Percentiles rank a stretch among this genome's conserved stretches.
Evolutionary conservation across 2,888 invertebrate species (phyloP).

Genomic region (Cataglyphis altisquamis): DNA sequence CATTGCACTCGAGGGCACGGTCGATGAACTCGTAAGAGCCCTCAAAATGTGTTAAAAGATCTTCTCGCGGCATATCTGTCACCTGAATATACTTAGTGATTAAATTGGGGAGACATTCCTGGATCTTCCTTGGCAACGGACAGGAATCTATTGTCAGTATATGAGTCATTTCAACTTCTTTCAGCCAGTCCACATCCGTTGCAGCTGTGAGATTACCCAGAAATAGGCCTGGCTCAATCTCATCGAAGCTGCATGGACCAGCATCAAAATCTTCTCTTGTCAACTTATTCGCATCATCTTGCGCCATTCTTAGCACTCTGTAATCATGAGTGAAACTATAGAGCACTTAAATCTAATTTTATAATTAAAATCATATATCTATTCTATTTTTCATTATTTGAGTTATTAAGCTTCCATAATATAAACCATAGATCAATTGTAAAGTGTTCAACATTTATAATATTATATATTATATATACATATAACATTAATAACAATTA

Average conservation of each 20-base stretch:
- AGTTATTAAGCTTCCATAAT: neutral
- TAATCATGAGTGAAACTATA: conserved; percentile 57
- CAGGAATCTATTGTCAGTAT: conserved; percentile 95
- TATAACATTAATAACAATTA: neutral
- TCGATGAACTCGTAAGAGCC: conserved; percentile 93
- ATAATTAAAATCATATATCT: neutral
- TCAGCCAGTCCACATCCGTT: conserved; percentile 90
- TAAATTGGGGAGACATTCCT: conserved; percentile 89
- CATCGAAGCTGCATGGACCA: conserved; percentile 88
- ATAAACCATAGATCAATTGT: neutral
- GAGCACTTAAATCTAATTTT: conserved; percentile 14
- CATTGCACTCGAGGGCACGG: conserved; percentile 88
- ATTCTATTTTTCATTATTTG: neutral
- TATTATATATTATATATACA: neutral
- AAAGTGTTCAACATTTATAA: neutral
- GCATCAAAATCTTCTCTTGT: conserved; percentile 87
- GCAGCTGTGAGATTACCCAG: conserved; percentile 93
- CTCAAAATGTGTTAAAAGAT: conserved; percentile 93
- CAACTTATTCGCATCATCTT: conserved; percentile 68
- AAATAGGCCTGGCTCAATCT: conserved; percentile 88
- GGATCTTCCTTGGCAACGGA: conserved; percentile 92
- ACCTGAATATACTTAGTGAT: conserved; percentile 93
- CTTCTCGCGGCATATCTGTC: conserved; percentile 94
- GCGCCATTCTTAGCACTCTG: conserved; percentile 58
- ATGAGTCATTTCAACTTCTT: conserved; percentile 90